These are phyloP conservation scores for Mustelus asterias DNA, from an alignment of 2,113 vertebrate genomes.

Conservation along the genomic window DNA sequence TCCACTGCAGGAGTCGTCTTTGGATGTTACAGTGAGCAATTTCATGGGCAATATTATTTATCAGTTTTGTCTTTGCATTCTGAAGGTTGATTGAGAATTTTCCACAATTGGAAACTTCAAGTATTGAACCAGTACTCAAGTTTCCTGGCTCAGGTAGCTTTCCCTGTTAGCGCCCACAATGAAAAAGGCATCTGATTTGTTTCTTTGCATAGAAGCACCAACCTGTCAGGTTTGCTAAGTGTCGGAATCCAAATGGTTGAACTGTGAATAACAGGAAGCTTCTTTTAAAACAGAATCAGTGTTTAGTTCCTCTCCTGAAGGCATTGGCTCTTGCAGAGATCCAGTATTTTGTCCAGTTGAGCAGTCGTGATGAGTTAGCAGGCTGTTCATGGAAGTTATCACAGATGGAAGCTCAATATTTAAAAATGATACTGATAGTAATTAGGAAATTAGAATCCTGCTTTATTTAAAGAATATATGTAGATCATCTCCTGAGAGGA, in stretches of 20 bases:
- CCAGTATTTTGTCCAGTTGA: background rate
- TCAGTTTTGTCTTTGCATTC: background rate
- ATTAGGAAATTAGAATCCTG: background rate
- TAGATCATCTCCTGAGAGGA: background rate
- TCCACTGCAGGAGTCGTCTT: background rate
- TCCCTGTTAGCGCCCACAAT: background rate
- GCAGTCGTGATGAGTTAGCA: background rate
- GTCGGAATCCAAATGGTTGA: background rate
- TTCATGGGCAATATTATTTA: background rate
- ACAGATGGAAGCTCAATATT: background rate
- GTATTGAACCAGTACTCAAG: background rate
- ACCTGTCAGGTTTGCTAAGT: background rate
- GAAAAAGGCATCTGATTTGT: background rate
- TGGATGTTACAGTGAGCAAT: background rate
- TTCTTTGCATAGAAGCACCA: background rate
- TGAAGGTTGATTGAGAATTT: background rate
- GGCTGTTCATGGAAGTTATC: background rate
- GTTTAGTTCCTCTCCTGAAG: background rate
- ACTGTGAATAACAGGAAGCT: background rate
- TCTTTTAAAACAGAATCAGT: background rate
- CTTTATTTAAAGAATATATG: background rate
- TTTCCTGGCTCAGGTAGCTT: background rate
- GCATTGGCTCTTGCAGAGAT: background rate
- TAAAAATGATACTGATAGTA: background rate
- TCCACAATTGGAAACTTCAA: background rate